A percentile compares a stretch with the other conserved stretches of the same genome.
Evolutionary conservation across 2,797 vertebrate genomes (phyloP).

Genomic region (Rhinogobio ventralis): DNA sequence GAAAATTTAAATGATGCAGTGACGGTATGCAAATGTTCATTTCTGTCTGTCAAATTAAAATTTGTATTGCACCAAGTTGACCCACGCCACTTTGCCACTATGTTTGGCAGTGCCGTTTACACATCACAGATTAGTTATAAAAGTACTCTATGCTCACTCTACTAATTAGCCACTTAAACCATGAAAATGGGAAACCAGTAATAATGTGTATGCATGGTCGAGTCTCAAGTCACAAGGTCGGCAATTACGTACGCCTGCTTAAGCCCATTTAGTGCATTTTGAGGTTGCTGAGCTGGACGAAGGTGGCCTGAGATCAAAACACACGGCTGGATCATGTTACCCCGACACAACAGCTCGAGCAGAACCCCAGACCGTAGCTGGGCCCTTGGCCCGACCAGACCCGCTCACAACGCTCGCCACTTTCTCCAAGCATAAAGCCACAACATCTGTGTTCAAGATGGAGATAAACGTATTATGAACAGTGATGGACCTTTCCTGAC

Average conservation of each 20-base stretch:
- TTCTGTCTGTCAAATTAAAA: neutral
- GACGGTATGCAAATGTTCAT: neutral
- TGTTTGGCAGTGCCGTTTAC: neutral
- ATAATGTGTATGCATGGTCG: neutral
- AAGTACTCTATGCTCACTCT: too few species aligned
- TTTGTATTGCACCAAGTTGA: too few species aligned
- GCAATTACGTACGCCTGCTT: neutral
- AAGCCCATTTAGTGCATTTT: neutral
- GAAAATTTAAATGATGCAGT: neutral
- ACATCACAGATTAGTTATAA: neutral
- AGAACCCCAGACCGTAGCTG: slow-evolving; percentile 37
- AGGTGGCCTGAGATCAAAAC: slow-evolving; percentile 50
- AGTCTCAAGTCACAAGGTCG: neutral
- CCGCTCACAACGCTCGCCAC: slow-evolving; percentile 25
- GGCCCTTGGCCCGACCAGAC: slow-evolving; percentile 43
- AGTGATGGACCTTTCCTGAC: slow-evolving; percentile 33
- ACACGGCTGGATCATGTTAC: slow-evolving; percentile 42
- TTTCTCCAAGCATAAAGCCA: slow-evolving; percentile 51
- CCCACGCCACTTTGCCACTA: too few species aligned
- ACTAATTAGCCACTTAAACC: neutral
- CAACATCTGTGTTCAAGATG: slow-evolving; percentile 68
- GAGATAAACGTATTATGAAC: slow-evolving; percentile 48
- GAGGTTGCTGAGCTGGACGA: slow-evolving; percentile 9
- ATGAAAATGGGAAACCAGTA: neutral
- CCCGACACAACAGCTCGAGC: slow-evolving; percentile 23